These are phyloP conservation scores for Telmatochromis bifrenatus DNA, from an alignment of 2,113 vertebrate species.

Conservation along the genomic window DNA sequence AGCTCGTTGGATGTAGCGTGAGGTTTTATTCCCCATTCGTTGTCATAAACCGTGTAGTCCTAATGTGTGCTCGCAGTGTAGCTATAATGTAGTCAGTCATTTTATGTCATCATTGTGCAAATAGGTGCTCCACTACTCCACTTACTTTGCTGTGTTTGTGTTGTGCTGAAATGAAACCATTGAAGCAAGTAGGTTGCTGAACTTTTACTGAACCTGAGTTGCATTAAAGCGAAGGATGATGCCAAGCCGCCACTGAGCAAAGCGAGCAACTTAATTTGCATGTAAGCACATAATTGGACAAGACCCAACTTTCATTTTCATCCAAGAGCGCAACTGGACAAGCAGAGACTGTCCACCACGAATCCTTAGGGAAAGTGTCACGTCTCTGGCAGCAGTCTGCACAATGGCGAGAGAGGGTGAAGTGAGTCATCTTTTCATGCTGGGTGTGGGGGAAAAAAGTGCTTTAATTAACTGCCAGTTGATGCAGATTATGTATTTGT, in stretches of 20 bases:
- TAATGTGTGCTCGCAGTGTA: neutral
- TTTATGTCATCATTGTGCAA: neutral
- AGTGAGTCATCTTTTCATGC: neutral
- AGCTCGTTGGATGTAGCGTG: constrained; percentile 20
- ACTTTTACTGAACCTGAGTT: constrained; percentile 28
- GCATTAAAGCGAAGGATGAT: constrained; percentile 18
- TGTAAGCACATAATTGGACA: neutral
- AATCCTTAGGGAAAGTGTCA: neutral
- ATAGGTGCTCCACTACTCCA: neutral
- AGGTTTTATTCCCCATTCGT: neutral
- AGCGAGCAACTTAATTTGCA: constrained; percentile 13
- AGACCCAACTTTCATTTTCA: neutral
- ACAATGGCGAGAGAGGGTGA: neutral
- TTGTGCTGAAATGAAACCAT: neutral
- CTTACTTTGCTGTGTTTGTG: neutral
- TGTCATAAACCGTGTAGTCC: neutral
- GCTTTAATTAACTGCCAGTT: neutral
- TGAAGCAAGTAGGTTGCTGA: neutral
- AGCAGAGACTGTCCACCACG: neutral
- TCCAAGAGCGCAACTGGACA: neutral
- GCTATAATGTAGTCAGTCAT: neutral
- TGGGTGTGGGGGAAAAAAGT: neutral
- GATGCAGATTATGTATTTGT: neutral
- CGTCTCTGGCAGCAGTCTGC: neutral
- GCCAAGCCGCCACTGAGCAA: neutral